These are phyloP conservation scores for Muscicapa adusta DNA, from an alignment of 2,113 vertebrate genomes.

Conservation along the genomic window DNA sequence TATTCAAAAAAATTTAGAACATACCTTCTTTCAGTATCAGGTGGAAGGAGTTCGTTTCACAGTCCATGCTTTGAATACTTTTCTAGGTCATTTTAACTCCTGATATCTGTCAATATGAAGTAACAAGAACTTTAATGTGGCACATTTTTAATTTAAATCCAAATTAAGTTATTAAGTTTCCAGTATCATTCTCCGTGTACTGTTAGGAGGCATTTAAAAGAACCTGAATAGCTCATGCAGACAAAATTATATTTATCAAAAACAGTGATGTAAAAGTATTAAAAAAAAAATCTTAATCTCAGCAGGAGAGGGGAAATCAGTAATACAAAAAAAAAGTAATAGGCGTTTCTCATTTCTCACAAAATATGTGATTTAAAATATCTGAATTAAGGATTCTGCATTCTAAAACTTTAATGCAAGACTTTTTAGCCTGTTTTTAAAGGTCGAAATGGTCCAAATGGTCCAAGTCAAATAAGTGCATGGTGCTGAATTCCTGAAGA, in stretches of 20 bases:
- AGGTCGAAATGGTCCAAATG: background rate
- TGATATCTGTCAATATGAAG: background rate
- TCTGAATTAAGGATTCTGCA: background rate
- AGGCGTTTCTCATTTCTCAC: background rate
- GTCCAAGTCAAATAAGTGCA: background rate
- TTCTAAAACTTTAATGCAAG: background rate
- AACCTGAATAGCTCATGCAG: no score
- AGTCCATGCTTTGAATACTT: background rate
- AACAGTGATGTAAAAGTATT: background rate
- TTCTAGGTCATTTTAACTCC: background rate
- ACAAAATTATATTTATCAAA: background rate
- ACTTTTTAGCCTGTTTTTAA: background rate
- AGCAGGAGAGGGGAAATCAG: background rate
- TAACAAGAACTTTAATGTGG: background rate
- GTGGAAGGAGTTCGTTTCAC: background rate
- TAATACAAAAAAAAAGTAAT: background rate
- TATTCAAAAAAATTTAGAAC: background rate
- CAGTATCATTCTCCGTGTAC: background rate
- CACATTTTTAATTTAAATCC: background rate
- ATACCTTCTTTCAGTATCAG: slow-evolving; percentile 1
- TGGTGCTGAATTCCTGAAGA: fast-evolving
- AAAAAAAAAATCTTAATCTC: background rate
- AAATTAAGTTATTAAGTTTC: background rate
- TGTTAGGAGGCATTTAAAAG: no score
- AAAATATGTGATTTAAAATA: background rate